phyloP scores from a whole-genome alignment of 1,140 invertebrate genomes.

The Tetranychus cinnabarinus region DNA sequence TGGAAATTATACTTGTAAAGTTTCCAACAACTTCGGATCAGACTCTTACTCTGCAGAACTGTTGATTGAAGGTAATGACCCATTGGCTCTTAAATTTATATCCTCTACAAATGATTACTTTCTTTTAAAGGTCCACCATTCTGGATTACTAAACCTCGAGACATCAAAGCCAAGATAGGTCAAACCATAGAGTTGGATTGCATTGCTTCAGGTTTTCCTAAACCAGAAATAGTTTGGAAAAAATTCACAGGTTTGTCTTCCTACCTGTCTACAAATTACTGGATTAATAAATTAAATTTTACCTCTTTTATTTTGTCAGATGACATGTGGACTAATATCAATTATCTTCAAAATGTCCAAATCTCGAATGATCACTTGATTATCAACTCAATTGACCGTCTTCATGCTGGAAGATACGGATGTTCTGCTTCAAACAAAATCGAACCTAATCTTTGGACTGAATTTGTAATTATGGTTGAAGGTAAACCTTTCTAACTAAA shows the following conservation, averaged over 20 bases:
- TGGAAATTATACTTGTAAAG: neutral
- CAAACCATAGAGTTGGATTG: neutral
- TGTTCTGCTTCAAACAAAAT: slow-evolving; percentile 53
- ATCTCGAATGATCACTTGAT: neutral
- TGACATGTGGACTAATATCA: too few species aligned
- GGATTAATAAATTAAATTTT: too few species aligned
- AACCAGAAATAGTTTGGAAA: neutral
- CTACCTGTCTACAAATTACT: too few species aligned
- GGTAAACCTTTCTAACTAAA: too few species aligned
- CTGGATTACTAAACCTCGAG: slow-evolving; percentile 3
- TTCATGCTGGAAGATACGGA: slow-evolving; percentile 61
- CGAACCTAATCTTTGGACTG: slow-evolving; percentile 20
- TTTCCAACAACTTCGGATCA: neutral
- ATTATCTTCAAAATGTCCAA: too few species aligned
- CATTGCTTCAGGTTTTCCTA: neutral
- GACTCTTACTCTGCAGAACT: neutral
- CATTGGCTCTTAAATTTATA: neutral
- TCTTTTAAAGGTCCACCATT: slow-evolving; percentile 1
- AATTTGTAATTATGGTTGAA: too few species aligned
- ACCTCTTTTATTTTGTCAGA: too few species aligned
- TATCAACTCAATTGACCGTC: slow-evolving; percentile 48
- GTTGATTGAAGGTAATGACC: too few species aligned
- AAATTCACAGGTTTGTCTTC: too few species aligned
- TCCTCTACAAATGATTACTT: too few species aligned
- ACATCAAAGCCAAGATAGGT: neutral